Base-by-base conservation (phyloP, 2,888 invertebrate species). In the Trypoxylon attenuatum region DNA sequence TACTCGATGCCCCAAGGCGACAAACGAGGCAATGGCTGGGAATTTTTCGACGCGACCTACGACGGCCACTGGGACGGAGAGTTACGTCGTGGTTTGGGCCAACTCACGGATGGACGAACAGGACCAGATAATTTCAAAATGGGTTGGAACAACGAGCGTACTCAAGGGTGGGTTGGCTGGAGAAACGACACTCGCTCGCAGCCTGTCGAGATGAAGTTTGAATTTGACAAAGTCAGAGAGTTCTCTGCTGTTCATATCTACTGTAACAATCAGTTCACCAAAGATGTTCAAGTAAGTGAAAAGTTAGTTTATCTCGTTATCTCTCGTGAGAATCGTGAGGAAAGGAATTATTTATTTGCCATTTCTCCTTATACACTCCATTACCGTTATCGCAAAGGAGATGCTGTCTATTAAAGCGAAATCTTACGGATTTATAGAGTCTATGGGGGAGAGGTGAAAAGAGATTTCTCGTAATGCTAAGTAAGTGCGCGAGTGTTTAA, bases 1-100 rank as follows among this genome's bases (percentile, higher is more conserved):
- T 97, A 97, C 88, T 91, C 94, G 53, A 95, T 96, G 92, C 94
- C 95, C 27, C 94, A 95, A 84, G 96, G 96, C n/a, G 94, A 95
- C 88, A 92, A 92, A 80, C 89, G 94, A 29, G 94, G 94, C 69
- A 91, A 92, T 72, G 84, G 82, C 73, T 91, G 95, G 87, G 94
- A 95, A 83, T 91, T 97, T 74, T 92, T 92, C 69, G 97, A 96
- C 87, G 91, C 91, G 71, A 92, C 92, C 22, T 96, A 96, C 88
- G 96, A 97, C 87, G 96, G 96, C 0, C 90, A 92, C 77, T 94
- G 94, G 92, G 91, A 92, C 77, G 92, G 91, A 1, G 92, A 92
- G 59, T 88, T 96, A 23, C 89, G 91, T 27, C 91, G 92, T 10
- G 96, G 96, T 0, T 88, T 97, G 46, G 97, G 97, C 3, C 94